Base-by-base conservation (phyloP, 2,113 vertebrate genomes). In the Grus americana region DNA sequence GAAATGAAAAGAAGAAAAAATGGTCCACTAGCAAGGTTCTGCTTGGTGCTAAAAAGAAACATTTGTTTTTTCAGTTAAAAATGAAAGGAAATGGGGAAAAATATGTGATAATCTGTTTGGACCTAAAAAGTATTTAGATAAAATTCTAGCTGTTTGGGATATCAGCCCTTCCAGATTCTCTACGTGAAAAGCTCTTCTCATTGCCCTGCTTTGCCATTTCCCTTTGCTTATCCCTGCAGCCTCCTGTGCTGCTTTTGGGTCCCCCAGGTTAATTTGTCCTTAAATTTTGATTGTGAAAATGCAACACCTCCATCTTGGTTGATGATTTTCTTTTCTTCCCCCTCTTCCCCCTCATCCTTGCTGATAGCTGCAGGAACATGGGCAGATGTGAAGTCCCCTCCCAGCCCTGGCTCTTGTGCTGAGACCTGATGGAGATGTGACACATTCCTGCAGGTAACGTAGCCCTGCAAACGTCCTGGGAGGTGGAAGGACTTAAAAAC, bases 401-500 rank as follows among this genome's bases (percentile, higher is more conserved):
- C 52, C 67, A 86, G 0, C 34, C 55, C 32, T 0, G 4, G 12
- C 44, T 42, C 4, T 42, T 44, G 34, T 36, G 81, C 78, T 47
- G 87, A 87, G 90, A 52, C 44, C 87, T 29, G 65, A 4, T 22
- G 52, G 34, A 67, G 58, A 19, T 0, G 5, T 1, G 9, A 54
- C 84, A 79, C 90, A 94, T 94, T 93, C 93, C 94, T 87, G 86
- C 84, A 92, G 73, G 80, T 59, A 49, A 81, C 61, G 23, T 6
- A 73, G 75, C 46, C 46, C 63, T 73, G 67, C 15, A 34, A 84
- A 40, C 49, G 0, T 36, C 90, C 81, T 93, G 93, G 93, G 94
- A 93, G 90, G 93, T 88, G 92, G 62, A 86, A n/a, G 42, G 54
- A 23, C 55, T 79, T 66, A 29, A 83, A 91, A 83, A 74, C 0